Base-by-base conservation (phyloP, 2,888 invertebrate species). In the Dasysyrphus tricinctus region DNA sequence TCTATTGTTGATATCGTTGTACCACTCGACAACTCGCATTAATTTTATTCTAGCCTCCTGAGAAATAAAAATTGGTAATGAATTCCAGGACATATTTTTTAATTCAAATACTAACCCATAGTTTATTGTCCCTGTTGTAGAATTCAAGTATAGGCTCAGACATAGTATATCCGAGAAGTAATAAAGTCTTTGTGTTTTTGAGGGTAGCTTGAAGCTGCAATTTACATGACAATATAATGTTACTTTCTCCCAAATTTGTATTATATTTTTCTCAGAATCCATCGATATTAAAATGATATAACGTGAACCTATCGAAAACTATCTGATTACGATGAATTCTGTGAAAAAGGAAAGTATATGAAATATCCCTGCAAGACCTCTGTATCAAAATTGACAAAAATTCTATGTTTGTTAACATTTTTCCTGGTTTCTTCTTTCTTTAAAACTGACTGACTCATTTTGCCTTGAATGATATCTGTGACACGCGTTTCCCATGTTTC, bases 181-280 rank as follows among this genome's bases (percentile, higher is more conserved):
- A 94, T 93, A 97, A 93, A 89, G 97, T 97, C 78, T 96, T 95
- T 42, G 97, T 96, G 93, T 98, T 98, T 72, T 96, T 94, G n/a
- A 98, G 92, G 16, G 96, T 93, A 88, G 95, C 94, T 56, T 94
- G 94, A 51, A 98, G 93, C 95, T 96, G 91, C 54, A 91, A 78
- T 39, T 39, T 44, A 19, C 12, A 32, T 16, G 9, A 9, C 16
- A 63, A 51, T 51, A 39, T 4, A 37, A 37, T 29, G n/a, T n/a
- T 44, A 5, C 4, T 12, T 57, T 12, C 1, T 8, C 29, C 8
- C 0, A 29, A 0, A n/a, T 8, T n/a, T 12, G 11, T 24, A 14
- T 14, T 14, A 5, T 14, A 2, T 24, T 47, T 8, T 0, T 47
- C 16, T 16, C 16, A 47, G 19, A 49, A 49, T 19, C 0, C 54